phyloP scores from a whole-genome alignment of 2,797 vertebrate species.

The Hippopotamyrus pictus region DNA sequence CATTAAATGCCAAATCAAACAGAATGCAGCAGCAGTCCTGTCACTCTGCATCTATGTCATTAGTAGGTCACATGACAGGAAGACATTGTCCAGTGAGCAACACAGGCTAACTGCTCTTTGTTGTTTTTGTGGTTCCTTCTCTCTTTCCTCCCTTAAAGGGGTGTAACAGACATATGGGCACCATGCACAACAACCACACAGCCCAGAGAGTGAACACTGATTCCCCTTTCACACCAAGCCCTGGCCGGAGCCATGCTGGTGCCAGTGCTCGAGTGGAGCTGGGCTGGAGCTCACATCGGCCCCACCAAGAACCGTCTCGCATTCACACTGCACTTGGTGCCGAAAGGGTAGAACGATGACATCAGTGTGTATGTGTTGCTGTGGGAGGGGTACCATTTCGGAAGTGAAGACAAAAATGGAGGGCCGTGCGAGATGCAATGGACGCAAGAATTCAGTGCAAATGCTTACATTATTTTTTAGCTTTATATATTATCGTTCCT shows the following conservation, averaged over 20 bases:
- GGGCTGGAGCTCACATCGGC: neutral
- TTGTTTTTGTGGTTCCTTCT: constrained; percentile 18
- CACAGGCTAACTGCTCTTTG: constrained; percentile 30
- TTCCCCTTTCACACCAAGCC: neutral
- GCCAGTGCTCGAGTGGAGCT: neutral
- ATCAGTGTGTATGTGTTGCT: neutral
- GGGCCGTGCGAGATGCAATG: neutral
- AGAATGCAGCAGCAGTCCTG: constrained; percentile 27
- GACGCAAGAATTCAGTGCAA: neutral
- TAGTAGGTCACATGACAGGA: constrained; percentile 36
- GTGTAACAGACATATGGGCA: too few species aligned
- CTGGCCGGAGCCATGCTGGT: too few species aligned
- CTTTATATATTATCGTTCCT: neutral
- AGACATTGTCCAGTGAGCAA: constrained; percentile 48
- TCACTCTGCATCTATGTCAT: constrained; percentile 33
- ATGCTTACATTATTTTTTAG: neutral
- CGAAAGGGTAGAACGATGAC: neutral
- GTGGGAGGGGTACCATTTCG: neutral
- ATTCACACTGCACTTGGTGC: neutral
- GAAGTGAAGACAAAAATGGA: neutral
- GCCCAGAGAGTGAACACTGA: neutral
- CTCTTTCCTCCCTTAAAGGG: neutral
- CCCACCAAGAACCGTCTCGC: neutral
- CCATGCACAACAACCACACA: neutral
- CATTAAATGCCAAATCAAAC: constrained; percentile 29